A percentile compares a stretch with the other conserved stretches of the same genome.
These are phyloP conservation scores for Coracias cyanogaster DNA, from an alignment of 2,797 vertebrate genomes.

Conservation along the genomic window DNA sequence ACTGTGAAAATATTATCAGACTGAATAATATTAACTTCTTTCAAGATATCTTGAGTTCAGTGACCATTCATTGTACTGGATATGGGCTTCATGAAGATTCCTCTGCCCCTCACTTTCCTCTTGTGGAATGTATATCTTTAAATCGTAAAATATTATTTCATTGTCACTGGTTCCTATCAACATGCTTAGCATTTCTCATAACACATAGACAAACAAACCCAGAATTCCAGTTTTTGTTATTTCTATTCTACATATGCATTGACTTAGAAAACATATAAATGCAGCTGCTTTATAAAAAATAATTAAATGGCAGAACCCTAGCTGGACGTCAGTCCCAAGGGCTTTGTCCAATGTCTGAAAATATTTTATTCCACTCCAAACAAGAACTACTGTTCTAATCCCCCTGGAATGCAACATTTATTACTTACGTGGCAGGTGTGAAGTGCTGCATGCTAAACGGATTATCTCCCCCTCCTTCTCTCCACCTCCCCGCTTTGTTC, in stretches of 20 bases:
- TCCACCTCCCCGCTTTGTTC: constrained; percentile 13
- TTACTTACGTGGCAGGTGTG: constrained; percentile 54
- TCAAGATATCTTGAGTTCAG: background rate
- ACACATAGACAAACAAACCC: background rate
- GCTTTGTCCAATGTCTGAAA: constrained; percentile 4
- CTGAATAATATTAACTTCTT: background rate
- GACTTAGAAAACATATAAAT: background rate
- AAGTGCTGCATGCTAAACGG: constrained; percentile 34
- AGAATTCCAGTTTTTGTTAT: background rate
- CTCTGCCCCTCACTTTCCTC: background rate
- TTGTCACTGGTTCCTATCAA: background rate
- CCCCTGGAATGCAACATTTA: constrained; percentile 45
- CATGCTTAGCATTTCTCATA: background rate
- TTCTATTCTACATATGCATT: background rate
- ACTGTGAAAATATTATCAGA: background rate
- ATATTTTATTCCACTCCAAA: constrained; percentile 31
- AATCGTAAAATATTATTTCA: background rate
- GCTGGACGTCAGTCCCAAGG: background rate
- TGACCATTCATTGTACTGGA: background rate
- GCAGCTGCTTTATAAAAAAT: background rate
- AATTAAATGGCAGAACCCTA: background rate
- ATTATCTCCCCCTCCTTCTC: constrained; percentile 48
- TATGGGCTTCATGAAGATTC: background rate
- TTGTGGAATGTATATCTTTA: background rate
- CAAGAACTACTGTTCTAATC: constrained; percentile 44